Evolutionary conservation across 2,797 vertebrate genomes (phyloP).

Genomic region (Argya squamiceps): DNA sequence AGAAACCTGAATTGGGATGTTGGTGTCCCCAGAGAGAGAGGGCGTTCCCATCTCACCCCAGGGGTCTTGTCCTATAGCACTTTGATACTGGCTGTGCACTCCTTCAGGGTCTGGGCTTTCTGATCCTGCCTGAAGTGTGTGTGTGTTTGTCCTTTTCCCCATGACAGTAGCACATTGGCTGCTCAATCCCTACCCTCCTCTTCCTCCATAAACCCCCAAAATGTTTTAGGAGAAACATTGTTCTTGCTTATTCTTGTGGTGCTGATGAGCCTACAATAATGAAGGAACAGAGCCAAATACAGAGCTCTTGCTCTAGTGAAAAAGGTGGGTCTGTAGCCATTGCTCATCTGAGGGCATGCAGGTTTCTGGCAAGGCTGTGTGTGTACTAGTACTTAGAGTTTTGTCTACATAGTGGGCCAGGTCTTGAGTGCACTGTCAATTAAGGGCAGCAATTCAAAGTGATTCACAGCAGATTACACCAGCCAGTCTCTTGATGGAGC

Average conservation of each 20-base stretch:
- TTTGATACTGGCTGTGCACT: not conserved
- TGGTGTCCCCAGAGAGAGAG: not conserved
- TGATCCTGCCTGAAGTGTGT: not conserved
- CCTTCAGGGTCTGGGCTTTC: not conserved
- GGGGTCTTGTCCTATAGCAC: not conserved
- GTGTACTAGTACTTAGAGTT: not conserved
- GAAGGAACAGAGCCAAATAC: not conserved
- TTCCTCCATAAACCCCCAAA: not conserved
- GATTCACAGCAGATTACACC: constrained; percentile 68
- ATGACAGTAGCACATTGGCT: not conserved
- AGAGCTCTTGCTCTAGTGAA: not conserved
- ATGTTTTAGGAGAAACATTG: not conserved
- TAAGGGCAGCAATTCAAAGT: constrained; percentile 72
- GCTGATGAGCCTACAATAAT: not conserved
- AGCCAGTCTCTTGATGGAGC: constrained; percentile 68
- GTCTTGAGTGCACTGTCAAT: constrained; percentile 69
- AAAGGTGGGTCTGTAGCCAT: constrained; percentile 4
- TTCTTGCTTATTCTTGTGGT: not conserved
- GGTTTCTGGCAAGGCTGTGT: constrained; percentile 47
- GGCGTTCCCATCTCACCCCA: not conserved
- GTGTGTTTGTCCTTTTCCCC: not conserved
- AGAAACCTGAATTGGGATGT: not conserved
- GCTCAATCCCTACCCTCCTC: not conserved
- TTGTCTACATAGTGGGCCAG: constrained; percentile 48
- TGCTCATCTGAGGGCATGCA: constrained; percentile 51